phyloP scores from a whole-genome alignment of 1,140 invertebrate species.

The Mycetomoellerius zeteki region DNA sequence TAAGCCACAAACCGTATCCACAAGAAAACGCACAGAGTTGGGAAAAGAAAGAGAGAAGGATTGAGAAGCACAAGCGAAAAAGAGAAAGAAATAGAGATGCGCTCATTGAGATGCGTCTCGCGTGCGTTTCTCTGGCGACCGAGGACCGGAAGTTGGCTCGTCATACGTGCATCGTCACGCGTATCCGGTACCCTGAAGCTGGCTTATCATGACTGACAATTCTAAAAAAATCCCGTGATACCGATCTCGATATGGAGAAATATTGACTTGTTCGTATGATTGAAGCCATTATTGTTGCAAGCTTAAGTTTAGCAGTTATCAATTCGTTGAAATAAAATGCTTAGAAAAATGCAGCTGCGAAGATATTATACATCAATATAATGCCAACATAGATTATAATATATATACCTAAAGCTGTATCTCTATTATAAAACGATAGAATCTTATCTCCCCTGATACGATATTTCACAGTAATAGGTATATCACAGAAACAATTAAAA shows the following conservation, averaged over 20 bases:
- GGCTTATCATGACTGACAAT: constrained; percentile 70
- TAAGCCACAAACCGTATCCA: neutral
- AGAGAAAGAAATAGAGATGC: constrained; percentile 39
- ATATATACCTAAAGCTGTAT: neutral
- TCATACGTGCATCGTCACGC: constrained; percentile 84
- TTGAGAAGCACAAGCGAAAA: constrained; percentile 62
- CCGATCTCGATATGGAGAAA: neutral
- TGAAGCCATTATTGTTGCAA: neutral
- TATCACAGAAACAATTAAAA: constrained; percentile 1
- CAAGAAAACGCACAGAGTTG: neutral
- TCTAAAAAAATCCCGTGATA: constrained; percentile 53
- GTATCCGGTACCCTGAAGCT: constrained; percentile 82
- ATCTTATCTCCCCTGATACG: constrained; percentile 14
- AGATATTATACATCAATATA: neutral
- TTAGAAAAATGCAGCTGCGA: neutral
- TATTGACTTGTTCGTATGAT: neutral
- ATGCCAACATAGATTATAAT: no score
- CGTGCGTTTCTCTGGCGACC: constrained; percentile 73
- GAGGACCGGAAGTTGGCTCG: constrained; percentile 80
- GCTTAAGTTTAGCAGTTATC: neutral
- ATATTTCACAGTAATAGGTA: neutral
- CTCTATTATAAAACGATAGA: neutral
- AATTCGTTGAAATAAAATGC: neutral
- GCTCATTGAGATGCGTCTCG: constrained; percentile 86
- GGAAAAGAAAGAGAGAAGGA: constrained; percentile 42